Evolutionary conservation across 2,113 vertebrate genomes (phyloP), one percentile per base, ranked within the genome.

Genomic region (Oncorhynchus kisutch): DNA sequence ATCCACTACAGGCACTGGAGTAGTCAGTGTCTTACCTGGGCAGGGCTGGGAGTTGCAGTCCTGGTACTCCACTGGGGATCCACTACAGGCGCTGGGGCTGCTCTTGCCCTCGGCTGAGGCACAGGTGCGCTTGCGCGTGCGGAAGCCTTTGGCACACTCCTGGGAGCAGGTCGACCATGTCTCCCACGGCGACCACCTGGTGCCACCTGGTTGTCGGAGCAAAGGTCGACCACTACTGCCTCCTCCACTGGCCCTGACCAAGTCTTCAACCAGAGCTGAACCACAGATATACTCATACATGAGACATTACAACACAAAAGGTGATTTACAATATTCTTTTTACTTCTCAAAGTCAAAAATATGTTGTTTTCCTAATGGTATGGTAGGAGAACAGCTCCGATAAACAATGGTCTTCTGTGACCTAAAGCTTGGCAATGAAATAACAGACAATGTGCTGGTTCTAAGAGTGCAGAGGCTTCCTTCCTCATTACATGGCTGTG

Each of bases 91-190:
- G 24, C 80, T 72, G 7, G 87, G 88, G 45, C 86, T 83, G 70
- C 85, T 85, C 80, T 86, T 77, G 9, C 88, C 90, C 67, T 92
- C 91, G 0, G 88, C 31, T 0, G 77, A 82, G 13, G 84, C 82
- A 83, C 92, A 94, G 70, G 80, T 79, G 0, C 92, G 92, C 67
- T 88, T 92, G 1, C 93, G 88, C 16, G 89, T 93, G 60, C 91
- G 86, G 77, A 92, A 99, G 65, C 98, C 97, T 85, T 93, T 88
- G 74, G 96, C 95, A 73, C 98, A 99, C 72, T 95, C 94, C 72
- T 95, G 94, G 65, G 97, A 98, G 84, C 98, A 99, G 85, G 94
- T 87, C 48, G 97, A 97, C 97, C 98, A 99, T 0, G 86, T 91
- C 25, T 95, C 94, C 98, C 98, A 99, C 0, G 92, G 75, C 62